Evolutionary conservation across 1,140 invertebrate genomes (phyloP).

Genomic region (Tyrophagus putrescentiae): DNA sequence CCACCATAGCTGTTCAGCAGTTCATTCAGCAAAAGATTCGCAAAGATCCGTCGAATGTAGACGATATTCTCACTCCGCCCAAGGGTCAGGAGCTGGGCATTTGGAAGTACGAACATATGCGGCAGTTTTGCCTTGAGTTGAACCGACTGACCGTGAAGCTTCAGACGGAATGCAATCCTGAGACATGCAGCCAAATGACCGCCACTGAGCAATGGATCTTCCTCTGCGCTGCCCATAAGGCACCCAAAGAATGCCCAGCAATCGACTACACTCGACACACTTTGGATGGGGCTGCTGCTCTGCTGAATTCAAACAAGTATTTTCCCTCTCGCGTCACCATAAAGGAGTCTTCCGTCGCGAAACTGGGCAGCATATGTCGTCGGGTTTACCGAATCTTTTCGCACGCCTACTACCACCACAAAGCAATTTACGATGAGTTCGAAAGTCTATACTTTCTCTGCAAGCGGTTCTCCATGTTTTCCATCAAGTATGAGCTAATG

Average conservation of each 20-base stretch:
- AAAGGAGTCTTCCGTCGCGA: conserved; percentile 94
- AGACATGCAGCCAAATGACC: conserved; percentile 97
- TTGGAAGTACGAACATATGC: conserved; percentile 99
- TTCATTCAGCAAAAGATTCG: conserved; percentile 97
- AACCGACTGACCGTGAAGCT: conserved; percentile 84
- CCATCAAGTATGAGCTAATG: conserved; percentile 83
- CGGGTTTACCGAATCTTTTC: conserved; percentile 98
- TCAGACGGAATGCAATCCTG: conserved; percentile 76
- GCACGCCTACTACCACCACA: conserved; percentile 97
- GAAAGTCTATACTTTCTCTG: conserved; percentile 90
- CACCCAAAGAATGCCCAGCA: conserved; percentile 98
- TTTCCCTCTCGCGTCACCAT: conserved; percentile 99
- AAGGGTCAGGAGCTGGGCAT: conserved; percentile 96
- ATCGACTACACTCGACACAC: conserved; percentile 99
- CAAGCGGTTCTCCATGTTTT: conserved; percentile 90
- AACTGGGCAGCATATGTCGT: conserved; percentile 92
- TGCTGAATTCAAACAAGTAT: conserved; percentile 98
- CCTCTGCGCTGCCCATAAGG: conserved; percentile 97
- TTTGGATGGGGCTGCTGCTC: conserved; percentile 93
- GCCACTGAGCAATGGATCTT: conserved; percentile 99
- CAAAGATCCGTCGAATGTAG: conserved; percentile 78
- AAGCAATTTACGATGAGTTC: conserved; percentile 91
- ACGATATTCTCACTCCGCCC: conserved; percentile 84
- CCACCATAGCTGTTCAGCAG: conserved; percentile 92
- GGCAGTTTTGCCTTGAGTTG: conserved; percentile 97